A percentile compares a stretch with the other conserved stretches of the same genome.
Evolutionary conservation across 1,140 invertebrate genomes (phyloP).

Genomic region (Frieseomelitta varia): DNA sequence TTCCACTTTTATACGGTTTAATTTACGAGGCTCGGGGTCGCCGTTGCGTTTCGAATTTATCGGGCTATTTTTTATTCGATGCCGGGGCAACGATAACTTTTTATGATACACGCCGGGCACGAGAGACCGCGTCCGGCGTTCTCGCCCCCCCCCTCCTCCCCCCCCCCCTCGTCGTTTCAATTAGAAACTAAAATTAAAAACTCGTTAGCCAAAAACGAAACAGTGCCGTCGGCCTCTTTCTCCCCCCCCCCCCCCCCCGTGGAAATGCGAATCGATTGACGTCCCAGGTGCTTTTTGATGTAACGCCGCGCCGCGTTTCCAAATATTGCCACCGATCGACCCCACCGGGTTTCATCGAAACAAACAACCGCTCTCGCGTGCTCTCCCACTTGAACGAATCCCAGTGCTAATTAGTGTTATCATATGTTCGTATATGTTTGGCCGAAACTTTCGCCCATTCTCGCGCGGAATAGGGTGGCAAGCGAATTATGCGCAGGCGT

Average conservation of each 20-base stretch:
- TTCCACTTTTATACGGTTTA: constrained; percentile 31
- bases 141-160: no score
- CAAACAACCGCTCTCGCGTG: neutral
- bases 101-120: constrained; percentile 21
- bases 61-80: constrained; percentile 33
- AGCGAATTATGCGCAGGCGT: neutral
- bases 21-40: constrained; percentile 26
- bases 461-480: neutral
- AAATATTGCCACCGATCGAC: neutral
- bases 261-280: constrained; percentile 12
- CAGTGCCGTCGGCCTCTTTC: neutral
- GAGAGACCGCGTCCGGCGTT: neutral
- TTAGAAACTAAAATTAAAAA: constrained; percentile 43
- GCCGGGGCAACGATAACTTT: constrained; percentile 28
- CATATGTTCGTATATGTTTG: neutral
- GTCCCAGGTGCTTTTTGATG: constrained; percentile 24
- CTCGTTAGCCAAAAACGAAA: constrained; percentile 24
- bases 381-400: neutral
- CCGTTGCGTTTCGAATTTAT: constrained; percentile 27
- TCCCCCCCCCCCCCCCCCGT: no score
- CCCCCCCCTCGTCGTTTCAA: neutral
- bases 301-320: neutral
- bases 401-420: constrained; percentile 5
- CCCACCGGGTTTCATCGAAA: no score
- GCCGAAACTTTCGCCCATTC: no score